Evolutionary conservation across 2,888 invertebrate species (phyloP), one percentile per base, ranked within the genome.

Genomic region (Aphidius colemani): DNA sequence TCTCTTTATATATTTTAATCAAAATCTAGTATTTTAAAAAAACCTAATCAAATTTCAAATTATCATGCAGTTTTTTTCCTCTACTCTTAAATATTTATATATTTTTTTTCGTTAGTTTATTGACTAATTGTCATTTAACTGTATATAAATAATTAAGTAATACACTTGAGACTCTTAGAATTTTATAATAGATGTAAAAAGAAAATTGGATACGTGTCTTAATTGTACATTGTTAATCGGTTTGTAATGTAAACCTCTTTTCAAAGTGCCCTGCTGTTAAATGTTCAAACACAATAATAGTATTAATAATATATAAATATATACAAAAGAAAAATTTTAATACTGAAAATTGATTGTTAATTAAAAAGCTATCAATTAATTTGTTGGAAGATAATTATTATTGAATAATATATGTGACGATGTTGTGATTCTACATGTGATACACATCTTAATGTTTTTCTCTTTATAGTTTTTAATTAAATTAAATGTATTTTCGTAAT

Each of bases 381-480:
- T 39, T 57, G n/a, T 57, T 46, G 30, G 46, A 45, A 8, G 39
- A 46, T 40, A 57, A 46, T 30, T 10, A 18, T 18, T 18, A 18
- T 18, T 18, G 2, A 56, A 56, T 50, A 41, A 57, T 43, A 60
- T 55, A 71, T 70, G 72, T 79, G 75, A 75, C 75, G 72, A 70
- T 78, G 77, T 78, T 79, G 79, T 80, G 79, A 80, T 81, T 76
- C 73, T 80, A 79, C 67, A 80, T 80, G 80, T 81, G 81, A 80
- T 80, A 81, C 67, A 66, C 74, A 75, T 74, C 71, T 71, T 61
- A 69, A 67, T 72, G 64, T 71, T 53, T 64, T 30, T 30, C 30
- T 30, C 30, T 30, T 4, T 5, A 30, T 13, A 40, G 48, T 39
- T 40, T 59, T 48, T 43, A 39, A 9, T 11, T 55, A 53, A 55